Conservation (phyloP, 2,888 invertebrate genomes). For the Phania funesta region DNA sequence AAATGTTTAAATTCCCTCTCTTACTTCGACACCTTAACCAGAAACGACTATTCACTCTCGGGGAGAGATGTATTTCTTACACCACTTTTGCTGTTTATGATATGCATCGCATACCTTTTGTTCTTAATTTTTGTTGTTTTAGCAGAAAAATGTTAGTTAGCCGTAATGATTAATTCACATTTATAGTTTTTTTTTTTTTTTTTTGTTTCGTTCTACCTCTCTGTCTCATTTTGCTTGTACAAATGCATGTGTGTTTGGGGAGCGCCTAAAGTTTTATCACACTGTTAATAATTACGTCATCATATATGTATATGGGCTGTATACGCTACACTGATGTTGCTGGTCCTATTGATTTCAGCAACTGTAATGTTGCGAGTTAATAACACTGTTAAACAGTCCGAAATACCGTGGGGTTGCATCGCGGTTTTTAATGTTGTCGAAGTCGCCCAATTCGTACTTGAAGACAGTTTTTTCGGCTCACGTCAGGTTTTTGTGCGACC, state of each 20-base stretch:
- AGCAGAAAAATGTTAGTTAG: too few species aligned
- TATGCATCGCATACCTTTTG: too few species aligned
- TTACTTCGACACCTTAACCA: not conserved
- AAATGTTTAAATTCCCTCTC: slow-evolving; percentile 26
- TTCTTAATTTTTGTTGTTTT: too few species aligned
- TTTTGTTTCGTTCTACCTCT: not conserved
- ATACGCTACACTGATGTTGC: slow-evolving; percentile 40
- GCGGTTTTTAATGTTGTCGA: too few species aligned
- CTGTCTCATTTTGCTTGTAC: not conserved
- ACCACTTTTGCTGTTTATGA: too few species aligned
- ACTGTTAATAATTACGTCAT: slow-evolving; percentile 44
- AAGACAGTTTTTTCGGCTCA: too few species aligned
- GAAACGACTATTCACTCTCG: slow-evolving; percentile 10
- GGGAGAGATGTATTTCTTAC: slow-evolving; percentile 29
- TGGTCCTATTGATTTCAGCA: too few species aligned
- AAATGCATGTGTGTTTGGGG: not conserved
- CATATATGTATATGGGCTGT: not conserved
- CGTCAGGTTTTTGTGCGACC: too few species aligned
- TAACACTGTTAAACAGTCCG: too few species aligned
- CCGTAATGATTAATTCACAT: slow-evolving; percentile 24
- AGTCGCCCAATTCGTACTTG: too few species aligned
- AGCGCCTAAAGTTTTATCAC: slow-evolving; percentile 26
- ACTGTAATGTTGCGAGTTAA: too few species aligned
- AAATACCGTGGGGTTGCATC: too few species aligned
- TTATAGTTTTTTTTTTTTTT: not conserved